Evolutionary conservation across 2,888 invertebrate genomes (phyloP), one percentile per base, ranked within the genome.

Genomic region (Zelleria hepariella): DNA sequence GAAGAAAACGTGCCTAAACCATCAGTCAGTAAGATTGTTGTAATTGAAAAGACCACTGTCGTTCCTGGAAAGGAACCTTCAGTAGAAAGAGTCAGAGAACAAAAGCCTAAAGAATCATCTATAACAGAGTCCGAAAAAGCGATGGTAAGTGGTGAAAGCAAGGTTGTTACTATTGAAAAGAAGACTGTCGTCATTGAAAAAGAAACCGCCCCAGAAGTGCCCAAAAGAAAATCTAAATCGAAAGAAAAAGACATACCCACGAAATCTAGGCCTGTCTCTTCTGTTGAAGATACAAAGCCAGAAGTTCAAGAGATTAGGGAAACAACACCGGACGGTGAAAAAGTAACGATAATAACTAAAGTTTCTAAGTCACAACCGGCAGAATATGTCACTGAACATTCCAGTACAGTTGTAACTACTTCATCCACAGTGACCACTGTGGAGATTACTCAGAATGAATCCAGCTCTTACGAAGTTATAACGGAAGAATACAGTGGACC

Each of bases 361-460:
- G 42, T 57, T 0, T 25, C 47, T 5, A 24, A 24, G n/a, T 42
- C 57, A 6, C 57, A 60, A 52, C 59, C 59, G 4, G 47, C 23
- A 18, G 59, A 59, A 57, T 59, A 52, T 21, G 24, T 42, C 15
- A 49, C 57, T 21, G 59, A 61, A 57, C 42, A 57, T 10, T 48
- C 59, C 8, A 77, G 72, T 24, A 81, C 73, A 58, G 80, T 77
- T 23, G 63, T 76, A 21, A 67, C 81, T 48, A 76, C 76, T 26
- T 74, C 79, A 54, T 80, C 85, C 23, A 76, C 73, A 63, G 65
- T 81, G 7, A 83, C 82, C 42, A 82, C 80, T 25, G 75, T 83
- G 56, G 78, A 83, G 72, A 69, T 78, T 25, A 75, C 73, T 53
- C 73, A 84, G 67, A 80, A 75, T 65, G 74, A 83, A 64, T 78